These are phyloP conservation scores for Emys orbicularis DNA, from an alignment of 2,797 vertebrate species.

Conservation along the genomic window DNA sequence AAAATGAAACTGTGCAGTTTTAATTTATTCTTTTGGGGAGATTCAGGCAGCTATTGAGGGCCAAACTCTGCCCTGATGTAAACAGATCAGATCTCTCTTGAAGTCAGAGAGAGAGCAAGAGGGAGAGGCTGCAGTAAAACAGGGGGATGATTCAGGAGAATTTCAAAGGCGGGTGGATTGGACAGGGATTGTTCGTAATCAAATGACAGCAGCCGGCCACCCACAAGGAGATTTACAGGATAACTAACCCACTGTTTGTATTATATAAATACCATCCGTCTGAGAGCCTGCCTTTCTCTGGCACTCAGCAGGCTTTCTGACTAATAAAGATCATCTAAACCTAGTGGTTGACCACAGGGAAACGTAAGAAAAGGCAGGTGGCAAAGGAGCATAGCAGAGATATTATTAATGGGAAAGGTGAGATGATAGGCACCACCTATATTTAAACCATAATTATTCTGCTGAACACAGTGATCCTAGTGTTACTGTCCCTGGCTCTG, in stretches of 20 bases:
- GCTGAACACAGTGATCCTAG: neutral
- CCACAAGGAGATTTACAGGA: neutral
- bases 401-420: neutral
- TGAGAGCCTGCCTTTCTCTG: neutral
- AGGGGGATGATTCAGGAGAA: neutral
- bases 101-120: neutral
- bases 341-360: neutral
- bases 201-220: neutral
- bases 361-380: neutral
- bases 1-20: slow-evolving; percentile 28
- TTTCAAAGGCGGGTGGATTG: neutral
- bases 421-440: neutral
- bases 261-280: neutral
- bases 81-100: neutral
- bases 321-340: neutral
- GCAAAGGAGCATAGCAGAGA: neutral
- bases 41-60: neutral
- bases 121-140: neutral
- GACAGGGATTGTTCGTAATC: neutral
- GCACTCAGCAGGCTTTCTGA: neutral
- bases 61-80: neutral
- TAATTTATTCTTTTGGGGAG: slow-evolving; percentile 32
- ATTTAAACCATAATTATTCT: neutral
- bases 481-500: neutral
- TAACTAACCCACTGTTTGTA: neutral